phyloP scores from a whole-genome alignment of 2,888 invertebrate genomes.

The Melolontha melolontha region DNA sequence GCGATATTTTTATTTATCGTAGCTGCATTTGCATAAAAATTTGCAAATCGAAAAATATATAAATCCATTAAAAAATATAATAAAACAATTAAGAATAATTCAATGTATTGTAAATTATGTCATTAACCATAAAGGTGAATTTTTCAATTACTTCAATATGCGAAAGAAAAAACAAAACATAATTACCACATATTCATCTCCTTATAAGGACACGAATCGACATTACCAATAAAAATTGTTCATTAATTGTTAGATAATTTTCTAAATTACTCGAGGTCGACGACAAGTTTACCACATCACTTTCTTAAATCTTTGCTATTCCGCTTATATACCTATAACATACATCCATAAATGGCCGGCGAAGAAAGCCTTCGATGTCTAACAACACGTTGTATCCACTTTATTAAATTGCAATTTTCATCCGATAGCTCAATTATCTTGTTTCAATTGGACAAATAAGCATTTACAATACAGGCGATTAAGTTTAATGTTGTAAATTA shows the following conservation, averaged over 20 bases:
- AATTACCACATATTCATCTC: neutral
- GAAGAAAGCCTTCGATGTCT: neutral
- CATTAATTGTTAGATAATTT: conserved; percentile 24
- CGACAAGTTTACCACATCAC: neutral
- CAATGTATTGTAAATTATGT: no score
- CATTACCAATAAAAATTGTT: conserved; percentile 12
- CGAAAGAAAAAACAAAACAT: neutral
- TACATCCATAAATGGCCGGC: conserved; percentile 16
- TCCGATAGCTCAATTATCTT: conserved; percentile 24
- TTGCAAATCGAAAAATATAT: no score
- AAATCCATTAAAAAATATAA: no score
- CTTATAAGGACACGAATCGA: neutral
- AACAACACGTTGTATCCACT: neutral
- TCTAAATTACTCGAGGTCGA: conserved; percentile 18
- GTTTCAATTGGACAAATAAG: conserved; percentile 9
- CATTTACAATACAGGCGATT: neutral
- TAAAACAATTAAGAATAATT: no score
- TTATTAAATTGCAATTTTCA: conserved; percentile 19
- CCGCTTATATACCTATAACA: conserved; percentile 2
- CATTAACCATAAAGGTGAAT: no score
- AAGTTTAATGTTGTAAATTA: conserved; percentile 14
- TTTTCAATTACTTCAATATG: no score
- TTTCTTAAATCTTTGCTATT: conserved; percentile 3
- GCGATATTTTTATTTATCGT: no score
- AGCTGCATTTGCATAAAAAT: no score